Conservation (phyloP, 2,888 invertebrate genomes). For the Amphiduros pacificus region DNA sequence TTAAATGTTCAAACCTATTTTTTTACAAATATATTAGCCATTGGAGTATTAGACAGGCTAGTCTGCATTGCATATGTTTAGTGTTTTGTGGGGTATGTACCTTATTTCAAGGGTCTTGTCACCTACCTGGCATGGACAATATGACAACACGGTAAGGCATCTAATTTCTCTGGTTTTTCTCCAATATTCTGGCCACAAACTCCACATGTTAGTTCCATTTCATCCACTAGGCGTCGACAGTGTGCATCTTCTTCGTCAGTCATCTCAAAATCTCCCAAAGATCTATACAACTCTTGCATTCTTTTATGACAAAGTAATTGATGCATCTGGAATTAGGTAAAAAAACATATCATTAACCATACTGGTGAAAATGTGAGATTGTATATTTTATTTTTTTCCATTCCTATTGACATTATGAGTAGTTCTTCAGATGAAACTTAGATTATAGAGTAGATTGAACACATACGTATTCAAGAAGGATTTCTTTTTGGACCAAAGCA, state of each 20-base stretch:
- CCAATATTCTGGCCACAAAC: slow-evolving; percentile 77
- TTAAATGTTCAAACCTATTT: no score
- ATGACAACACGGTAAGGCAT: slow-evolving; percentile 83
- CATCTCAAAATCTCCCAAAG: slow-evolving; percentile 80
- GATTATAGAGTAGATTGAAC: no score
- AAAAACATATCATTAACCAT: background rate
- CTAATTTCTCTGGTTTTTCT: slow-evolving; percentile 71
- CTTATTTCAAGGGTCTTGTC: background rate
- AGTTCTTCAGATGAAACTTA: no score
- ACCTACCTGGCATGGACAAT: slow-evolving; percentile 70
- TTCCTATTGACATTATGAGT: no score
- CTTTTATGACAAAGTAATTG: slow-evolving; percentile 67
- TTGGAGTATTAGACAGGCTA: no score
- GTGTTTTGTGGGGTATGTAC: background rate
- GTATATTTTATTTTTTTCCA: no score
- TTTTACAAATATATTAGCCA: no score
- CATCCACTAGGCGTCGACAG: slow-evolving; percentile 63
- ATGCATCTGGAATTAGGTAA: slow-evolving; percentile 47
- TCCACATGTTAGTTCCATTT: slow-evolving; percentile 79
- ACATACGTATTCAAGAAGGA: no score
- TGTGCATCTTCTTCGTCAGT: slow-evolving; percentile 71
- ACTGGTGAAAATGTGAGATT: no score
- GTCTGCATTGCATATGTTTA: no score
- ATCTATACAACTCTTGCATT: slow-evolving; percentile 78
- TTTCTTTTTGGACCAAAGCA: no score